Evolutionary conservation across 2,113 vertebrate species (phyloP), one percentile per base, ranked within the genome.

Genomic region (Platycercus adscitus): DNA sequence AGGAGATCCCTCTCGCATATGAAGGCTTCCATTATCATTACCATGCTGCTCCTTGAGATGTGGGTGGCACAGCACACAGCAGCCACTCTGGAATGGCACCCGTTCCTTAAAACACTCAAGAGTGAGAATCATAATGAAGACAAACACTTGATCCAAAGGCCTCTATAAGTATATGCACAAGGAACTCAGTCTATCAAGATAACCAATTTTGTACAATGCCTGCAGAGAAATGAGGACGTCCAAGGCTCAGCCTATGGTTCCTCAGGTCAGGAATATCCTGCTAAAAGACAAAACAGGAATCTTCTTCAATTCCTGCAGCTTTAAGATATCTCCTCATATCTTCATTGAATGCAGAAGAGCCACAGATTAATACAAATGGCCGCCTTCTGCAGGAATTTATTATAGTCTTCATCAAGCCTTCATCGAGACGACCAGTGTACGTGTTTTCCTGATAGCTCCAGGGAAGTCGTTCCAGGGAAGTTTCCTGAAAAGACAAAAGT

Each of bases 361-460:
- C 98, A 80, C 98, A 98, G 31, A 98, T 95, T 56, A 98, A 56
- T 4, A 95, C 92, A 64, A 98, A 98, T 0, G 98, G 98, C 78
- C 86, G 96, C 75, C 94, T 97, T 86, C 97, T 91, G 81, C 98
- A 98, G 35, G 96, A 81, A 60, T 88, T 58, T 10, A 98, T 26
- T 69, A 98, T 92, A 4, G 81, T 96, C 53, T 87, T 89, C 29
- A 97, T 11, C 89, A 98, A 90, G 61, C 88, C 94, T 61, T 83
- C 96, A 94, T 64, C 86, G 52, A 98, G 96, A 82, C 10, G 97
- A 79, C 98, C 97, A 8, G 89, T 82, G 52, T 52, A 95, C 0
- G 97, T 97, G 86, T 98, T 98, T 31, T 98, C 97, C 73, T 28
- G 97, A 78, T 98, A 98, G 96, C 98, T 98, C 98, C 96, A 95